These are phyloP conservation scores for Euwallacea fornicatus DNA, from an alignment of 1,140 invertebrate species.

Conservation along the genomic window DNA sequence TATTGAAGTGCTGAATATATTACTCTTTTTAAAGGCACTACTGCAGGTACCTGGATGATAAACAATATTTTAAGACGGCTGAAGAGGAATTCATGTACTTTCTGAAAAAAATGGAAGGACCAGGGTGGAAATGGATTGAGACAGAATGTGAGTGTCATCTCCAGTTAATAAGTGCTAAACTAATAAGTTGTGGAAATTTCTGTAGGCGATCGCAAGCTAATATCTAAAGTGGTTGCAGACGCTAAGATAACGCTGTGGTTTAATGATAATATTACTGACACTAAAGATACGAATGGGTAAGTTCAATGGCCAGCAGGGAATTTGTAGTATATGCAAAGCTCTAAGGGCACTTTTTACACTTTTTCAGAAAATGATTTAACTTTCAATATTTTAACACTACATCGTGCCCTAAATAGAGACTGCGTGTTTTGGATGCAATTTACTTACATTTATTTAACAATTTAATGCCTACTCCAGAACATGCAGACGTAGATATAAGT, in stretches of 20 bases:
- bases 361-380: too few relatives aligned
- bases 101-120: constrained; percentile 69
- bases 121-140: constrained; percentile 74
- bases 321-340: too few relatives aligned
- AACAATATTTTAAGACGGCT: constrained; percentile 70
- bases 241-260: constrained; percentile 85
- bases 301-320: constrained; percentile 38
- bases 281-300: constrained; percentile 73
- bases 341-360: too few relatives aligned
- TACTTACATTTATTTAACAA: too few relatives aligned
- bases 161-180: neutral
- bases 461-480: too few relatives aligned
- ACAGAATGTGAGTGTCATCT: constrained; percentile 55
- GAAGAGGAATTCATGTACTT: constrained; percentile 77
- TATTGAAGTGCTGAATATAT: too few relatives aligned
- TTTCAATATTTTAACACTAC: too few relatives aligned
- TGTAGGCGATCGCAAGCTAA: constrained; percentile 74
- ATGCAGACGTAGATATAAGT: too few relatives aligned
- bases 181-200: neutral
- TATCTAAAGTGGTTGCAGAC: constrained; percentile 83
- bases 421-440: too few relatives aligned
- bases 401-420: too few relatives aligned
- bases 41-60: constrained; percentile 46
- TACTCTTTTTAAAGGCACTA: constrained; percentile 41
- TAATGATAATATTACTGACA: constrained; percentile 69